These are phyloP conservation scores for Megathymus violae DNA, from an alignment of 1,140 invertebrate species.

Conservation along the genomic window DNA sequence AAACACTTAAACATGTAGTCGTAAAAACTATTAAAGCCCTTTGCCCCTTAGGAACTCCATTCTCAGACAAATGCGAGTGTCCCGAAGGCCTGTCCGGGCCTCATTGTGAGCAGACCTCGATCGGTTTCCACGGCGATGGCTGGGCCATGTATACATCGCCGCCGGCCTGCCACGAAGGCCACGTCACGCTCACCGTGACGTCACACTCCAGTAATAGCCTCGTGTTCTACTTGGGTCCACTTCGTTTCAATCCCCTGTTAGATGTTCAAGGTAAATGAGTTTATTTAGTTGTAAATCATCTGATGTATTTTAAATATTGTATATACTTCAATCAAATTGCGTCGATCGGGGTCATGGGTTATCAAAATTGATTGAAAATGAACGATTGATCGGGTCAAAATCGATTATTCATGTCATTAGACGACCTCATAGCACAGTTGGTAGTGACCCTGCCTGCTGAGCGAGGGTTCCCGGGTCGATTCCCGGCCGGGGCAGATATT, in stretches of 20 bases:
- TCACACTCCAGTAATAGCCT: slow-evolving; percentile 90
- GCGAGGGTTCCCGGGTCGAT: no score
- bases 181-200: slow-evolving; percentile 91
- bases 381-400: no score
- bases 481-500: no score
- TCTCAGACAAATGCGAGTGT: slow-evolving; percentile 87
- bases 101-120: slow-evolving; percentile 93
- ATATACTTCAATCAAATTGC: no score
- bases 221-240: slow-evolving; percentile 96
- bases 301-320: no score
- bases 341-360: no score
- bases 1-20: no score
- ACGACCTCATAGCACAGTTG: no score
- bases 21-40: slow-evolving; percentile 11
- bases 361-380: no score
- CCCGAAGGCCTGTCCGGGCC: slow-evolving; percentile 92
- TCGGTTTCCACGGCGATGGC: slow-evolving; percentile 94
- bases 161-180: slow-evolving; percentile 89
- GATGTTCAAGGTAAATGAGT: slow-evolving; percentile 85
- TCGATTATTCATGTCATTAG: no score
- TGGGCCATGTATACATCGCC: slow-evolving; percentile 95
- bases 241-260: slow-evolving; percentile 85
- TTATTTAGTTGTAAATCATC: no score
- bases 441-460: no score
- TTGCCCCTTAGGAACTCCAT: slow-evolving; percentile 80